Evolutionary conservation across 2,797 vertebrate species (phyloP).

Genomic region (Sebastes trivittatus): DNA sequence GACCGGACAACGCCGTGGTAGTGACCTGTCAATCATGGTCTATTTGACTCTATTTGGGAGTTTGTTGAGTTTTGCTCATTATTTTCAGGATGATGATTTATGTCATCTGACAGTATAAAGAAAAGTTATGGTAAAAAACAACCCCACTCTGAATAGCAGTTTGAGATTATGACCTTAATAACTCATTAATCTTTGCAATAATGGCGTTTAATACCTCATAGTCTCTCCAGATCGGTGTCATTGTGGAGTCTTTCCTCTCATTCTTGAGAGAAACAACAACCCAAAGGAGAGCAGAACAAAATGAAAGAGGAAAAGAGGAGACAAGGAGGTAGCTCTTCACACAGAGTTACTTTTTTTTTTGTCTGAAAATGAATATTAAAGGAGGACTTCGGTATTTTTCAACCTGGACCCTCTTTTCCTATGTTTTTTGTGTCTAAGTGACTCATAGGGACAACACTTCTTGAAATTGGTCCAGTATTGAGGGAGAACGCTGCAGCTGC

Average conservation of each 20-base stretch:
- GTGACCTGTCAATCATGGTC: too few relatives aligned
- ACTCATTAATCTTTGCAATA: not conserved
- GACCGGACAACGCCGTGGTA: too few relatives aligned
- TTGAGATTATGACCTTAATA: fast-evolving
- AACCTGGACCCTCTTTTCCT: too few relatives aligned
- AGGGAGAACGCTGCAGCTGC: too few relatives aligned
- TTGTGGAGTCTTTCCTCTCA: not conserved
- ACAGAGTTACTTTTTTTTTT: not conserved
- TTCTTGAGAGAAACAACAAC: not conserved
- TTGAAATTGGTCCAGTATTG: too few relatives aligned
- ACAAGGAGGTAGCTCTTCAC: not conserved
- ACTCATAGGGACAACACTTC: too few relatives aligned
- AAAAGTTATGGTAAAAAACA: not conserved
- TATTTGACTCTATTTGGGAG: not conserved
- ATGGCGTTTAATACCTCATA: not conserved
- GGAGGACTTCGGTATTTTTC: too few relatives aligned
- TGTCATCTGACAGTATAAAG: not conserved
- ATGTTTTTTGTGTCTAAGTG: too few relatives aligned
- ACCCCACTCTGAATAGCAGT: not conserved
- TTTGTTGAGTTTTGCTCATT: not conserved
- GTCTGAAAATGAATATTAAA: not conserved
- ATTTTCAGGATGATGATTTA: not conserved
- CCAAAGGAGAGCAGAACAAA: not conserved
- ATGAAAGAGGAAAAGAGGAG: not conserved
- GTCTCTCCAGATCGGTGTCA: not conserved